Conservation (phyloP, 1,140 invertebrate genomes). For the Bactericera cockerelli region DNA sequence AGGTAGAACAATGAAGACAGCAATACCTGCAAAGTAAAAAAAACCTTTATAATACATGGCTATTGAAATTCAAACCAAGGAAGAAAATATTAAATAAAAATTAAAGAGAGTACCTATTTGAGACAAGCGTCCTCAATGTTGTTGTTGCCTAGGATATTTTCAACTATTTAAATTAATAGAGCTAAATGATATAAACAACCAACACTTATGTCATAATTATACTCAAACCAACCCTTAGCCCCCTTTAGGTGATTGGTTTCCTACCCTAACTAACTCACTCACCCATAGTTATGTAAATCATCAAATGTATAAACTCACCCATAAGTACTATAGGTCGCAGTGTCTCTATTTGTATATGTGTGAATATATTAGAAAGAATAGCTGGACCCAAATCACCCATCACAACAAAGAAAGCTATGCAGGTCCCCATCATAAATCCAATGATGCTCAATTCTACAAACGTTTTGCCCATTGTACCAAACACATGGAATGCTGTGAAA, state of each 20-base stretch:
- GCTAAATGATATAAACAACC: no score
- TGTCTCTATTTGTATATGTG: slow-evolving; percentile 19
- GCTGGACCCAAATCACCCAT: slow-evolving; percentile 88
- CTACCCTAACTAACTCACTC: no score
- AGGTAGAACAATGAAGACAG: slow-evolving; percentile 74
- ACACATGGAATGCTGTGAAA: slow-evolving; percentile 66
- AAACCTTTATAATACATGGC: not conserved
- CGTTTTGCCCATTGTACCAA: slow-evolving; percentile 80
- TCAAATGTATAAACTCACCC: slow-evolving; percentile 23
- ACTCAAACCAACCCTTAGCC: no score
- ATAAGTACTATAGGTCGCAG: slow-evolving; percentile 40
- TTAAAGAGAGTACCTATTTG: no score
- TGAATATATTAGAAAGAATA: slow-evolving; percentile 53
- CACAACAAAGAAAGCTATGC: slow-evolving; percentile 94
- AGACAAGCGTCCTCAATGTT: no score
- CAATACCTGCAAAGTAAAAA: slow-evolving; percentile 34
- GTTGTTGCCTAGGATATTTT: no score
- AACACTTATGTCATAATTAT: no score
- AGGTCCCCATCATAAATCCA: slow-evolving; percentile 83
- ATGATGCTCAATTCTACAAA: slow-evolving; percentile 84
- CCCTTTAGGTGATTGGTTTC: no score
- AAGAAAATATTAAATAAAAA: no score
- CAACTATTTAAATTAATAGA: no score
- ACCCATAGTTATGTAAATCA: no score
- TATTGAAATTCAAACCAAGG: no score